Evolutionary conservation across 2,888 invertebrate species (phyloP).

Genomic region (Malthinus flaveolus): DNA sequence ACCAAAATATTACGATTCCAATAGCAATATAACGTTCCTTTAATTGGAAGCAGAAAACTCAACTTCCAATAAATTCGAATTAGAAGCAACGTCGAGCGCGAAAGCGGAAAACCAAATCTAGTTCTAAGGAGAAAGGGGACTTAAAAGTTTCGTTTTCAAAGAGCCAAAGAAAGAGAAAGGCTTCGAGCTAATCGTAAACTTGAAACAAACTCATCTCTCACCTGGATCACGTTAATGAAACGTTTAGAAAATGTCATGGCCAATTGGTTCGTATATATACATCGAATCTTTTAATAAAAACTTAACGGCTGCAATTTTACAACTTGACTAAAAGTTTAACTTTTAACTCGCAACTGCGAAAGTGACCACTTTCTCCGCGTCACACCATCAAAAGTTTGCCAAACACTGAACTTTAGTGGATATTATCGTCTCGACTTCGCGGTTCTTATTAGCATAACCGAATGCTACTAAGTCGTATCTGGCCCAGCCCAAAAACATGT

Average conservation of each 20-base stretch:
- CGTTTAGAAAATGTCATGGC: conserved; percentile 28
- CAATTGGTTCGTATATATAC: conserved; percentile 19
- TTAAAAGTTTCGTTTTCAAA: conserved; percentile 43
- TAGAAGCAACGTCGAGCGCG: conserved; percentile 25
- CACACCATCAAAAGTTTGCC: conserved; percentile 43
- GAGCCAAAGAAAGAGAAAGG: conserved; percentile 38
- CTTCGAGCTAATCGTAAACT: conserved; percentile 27
- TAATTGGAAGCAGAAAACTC: conserved; percentile 19
- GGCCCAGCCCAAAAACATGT: conserved; percentile 45
- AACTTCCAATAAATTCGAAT: conserved; percentile 19
- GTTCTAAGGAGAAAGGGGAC: conserved; percentile 41
- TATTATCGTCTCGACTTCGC: conserved; percentile 35
- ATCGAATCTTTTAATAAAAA: conserved; percentile 9
- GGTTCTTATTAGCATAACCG: conserved; percentile 40
- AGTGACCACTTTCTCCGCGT: conserved; percentile 39
- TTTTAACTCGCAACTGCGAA: conserved; percentile 25
- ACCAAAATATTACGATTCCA: conserved; percentile 62
- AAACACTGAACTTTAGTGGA: conserved; percentile 39
- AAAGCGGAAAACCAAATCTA: conserved; percentile 39
- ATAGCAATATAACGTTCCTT: conserved; percentile 4
- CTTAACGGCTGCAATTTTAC: background rate
- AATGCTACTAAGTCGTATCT: conserved; percentile 37
- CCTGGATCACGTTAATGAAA: conserved; percentile 25
- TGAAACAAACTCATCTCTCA: conserved; percentile 29
- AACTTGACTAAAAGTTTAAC: background rate